Percentiles rank a stretch among this genome's conserved stretches.
Conservation (phyloP, 2,113 vertebrate genomes). For the Pionites leucogaster region DNA sequence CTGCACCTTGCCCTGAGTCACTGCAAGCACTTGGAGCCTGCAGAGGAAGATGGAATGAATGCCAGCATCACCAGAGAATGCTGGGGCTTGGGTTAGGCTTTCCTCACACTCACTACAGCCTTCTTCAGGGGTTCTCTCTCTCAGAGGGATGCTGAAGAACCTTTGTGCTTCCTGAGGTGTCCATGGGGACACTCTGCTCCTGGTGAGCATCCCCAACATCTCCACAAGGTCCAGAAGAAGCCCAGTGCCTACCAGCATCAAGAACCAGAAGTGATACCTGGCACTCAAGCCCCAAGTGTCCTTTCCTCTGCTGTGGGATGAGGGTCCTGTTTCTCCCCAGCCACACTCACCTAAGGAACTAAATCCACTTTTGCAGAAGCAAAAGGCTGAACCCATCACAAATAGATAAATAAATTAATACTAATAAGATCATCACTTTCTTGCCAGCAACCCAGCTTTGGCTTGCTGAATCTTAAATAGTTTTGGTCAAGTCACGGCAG, state of each 20-base stretch:
- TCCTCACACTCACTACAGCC: background rate
- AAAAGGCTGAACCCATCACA: background rate
- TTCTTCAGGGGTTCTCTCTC: background rate
- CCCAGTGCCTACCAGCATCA: background rate
- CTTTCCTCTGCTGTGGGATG: rapidly evolving
- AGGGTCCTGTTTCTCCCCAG: background rate
- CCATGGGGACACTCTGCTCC: background rate
- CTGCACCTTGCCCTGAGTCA: rapidly evolving
- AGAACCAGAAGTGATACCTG: background rate
- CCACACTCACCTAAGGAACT: background rate
- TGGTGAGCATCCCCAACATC: background rate
- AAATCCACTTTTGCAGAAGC: background rate
- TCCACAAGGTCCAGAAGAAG: background rate
- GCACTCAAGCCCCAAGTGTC: background rate
- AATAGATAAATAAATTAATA: background rate
- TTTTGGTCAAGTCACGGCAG: background rate
- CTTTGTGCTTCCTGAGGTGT: background rate
- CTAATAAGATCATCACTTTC: background rate
- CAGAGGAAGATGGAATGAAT: background rate
- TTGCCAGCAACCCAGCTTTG: background rate
- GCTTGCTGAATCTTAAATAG: background rate
- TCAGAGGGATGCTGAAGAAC: background rate
- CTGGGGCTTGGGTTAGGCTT: background rate
- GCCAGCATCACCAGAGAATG: background rate
- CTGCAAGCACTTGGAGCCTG: background rate